phyloP scores from a whole-genome alignment of 2,797 vertebrate species.

The Gallinago stenura region DNA sequence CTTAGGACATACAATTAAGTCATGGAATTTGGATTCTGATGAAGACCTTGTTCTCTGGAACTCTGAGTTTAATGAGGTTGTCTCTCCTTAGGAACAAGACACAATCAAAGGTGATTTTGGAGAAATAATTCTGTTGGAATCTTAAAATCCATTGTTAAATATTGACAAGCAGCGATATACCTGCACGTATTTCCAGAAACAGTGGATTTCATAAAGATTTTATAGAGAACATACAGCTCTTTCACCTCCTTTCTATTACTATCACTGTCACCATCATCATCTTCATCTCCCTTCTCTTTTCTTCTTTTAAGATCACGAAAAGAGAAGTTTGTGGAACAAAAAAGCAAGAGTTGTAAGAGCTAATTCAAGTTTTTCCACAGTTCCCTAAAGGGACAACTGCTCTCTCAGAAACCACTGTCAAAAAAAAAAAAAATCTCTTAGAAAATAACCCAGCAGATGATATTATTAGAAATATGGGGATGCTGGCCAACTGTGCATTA shows the following conservation, averaged over 20 bases:
- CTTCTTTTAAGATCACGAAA: neutral
- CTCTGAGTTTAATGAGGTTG: neutral
- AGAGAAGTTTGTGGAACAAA: neutral
- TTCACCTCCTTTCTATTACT: neutral
- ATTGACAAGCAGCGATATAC: neutral
- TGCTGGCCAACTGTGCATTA: constrained; percentile 33
- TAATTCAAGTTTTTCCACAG: neutral
- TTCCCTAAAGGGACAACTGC: neutral
- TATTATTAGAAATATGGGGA: neutral
- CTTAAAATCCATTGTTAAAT: neutral
- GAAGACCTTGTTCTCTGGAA: neutral
- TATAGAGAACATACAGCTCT: neutral
- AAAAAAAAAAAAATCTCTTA: neutral
- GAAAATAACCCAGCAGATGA: neutral
- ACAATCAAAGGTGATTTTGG: neutral
- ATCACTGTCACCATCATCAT: neutral
- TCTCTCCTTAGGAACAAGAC: neutral
- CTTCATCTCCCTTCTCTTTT: neutral
- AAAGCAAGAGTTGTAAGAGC: neutral
- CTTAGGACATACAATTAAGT: neutral
- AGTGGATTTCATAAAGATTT: neutral
- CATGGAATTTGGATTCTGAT: neutral
- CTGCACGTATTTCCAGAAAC: neutral
- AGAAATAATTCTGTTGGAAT: neutral
- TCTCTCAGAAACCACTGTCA: neutral